These are phyloP conservation scores for Rhea pennata DNA, from an alignment of 2,113 vertebrate genomes.

Conservation along the genomic window DNA sequence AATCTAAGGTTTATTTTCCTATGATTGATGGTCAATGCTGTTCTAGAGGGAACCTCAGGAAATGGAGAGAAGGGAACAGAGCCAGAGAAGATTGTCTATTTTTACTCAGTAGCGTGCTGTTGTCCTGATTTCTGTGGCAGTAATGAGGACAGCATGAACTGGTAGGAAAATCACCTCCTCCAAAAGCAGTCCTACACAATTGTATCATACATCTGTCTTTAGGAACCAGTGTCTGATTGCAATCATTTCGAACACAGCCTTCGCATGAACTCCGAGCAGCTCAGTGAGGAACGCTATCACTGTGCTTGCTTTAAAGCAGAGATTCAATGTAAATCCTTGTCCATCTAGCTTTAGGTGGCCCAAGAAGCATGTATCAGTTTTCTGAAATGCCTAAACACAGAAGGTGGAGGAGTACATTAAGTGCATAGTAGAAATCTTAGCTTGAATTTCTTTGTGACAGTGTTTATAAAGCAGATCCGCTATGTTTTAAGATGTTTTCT, in stretches of 20 bases:
- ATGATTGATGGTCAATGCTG: neutral
- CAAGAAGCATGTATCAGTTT: neutral
- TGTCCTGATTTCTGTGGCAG: constrained; percentile 78
- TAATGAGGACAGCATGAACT: constrained; percentile 78
- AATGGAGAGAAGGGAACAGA: constrained; percentile 31
- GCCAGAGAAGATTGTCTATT: constrained; percentile 75
- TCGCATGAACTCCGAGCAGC: neutral
- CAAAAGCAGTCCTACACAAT: constrained; percentile 69
- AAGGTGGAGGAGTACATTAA: neutral
- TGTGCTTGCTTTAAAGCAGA: neutral
- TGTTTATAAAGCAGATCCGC: neutral
- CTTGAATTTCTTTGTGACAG: neutral
- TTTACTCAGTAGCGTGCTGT: constrained; percentile 73
- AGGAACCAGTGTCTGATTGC: constrained; percentile 58
- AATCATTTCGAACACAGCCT: neutral
- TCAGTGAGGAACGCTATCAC: neutral
- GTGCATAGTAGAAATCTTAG: neutral
- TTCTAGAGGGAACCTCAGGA: constrained; percentile 11
- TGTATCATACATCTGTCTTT: constrained; percentile 58
- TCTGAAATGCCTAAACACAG: neutral
- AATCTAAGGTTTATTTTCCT: neutral
- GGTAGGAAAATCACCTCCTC: constrained; percentile 61
- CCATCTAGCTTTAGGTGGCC: neutral
- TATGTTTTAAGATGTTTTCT: neutral
- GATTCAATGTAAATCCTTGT: neutral